Conservation (phyloP, 2,888 invertebrate species). For the Drosophila nr. perissopoda region DNA sequence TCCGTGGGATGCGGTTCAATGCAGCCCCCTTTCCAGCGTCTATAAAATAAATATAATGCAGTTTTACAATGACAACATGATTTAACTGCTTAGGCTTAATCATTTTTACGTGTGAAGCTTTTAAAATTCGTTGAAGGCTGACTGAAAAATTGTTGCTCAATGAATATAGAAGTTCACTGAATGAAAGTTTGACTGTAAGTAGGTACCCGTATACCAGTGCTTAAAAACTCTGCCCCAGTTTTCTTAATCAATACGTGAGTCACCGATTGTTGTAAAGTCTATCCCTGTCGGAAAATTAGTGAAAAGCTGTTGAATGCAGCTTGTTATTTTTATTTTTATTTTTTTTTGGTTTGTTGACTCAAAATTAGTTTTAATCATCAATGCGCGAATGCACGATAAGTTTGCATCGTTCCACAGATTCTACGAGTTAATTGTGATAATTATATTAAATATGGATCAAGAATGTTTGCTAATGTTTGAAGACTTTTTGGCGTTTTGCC, state of each 20-base stretch:
- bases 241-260: constrained; percentile 12
- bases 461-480: background rate
- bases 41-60: constrained; percentile 70
- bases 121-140: background rate
- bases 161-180: background rate
- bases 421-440: background rate
- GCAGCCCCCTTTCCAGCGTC: constrained; percentile 90
- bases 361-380: background rate
- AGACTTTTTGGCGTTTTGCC: background rate
- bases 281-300: background rate
- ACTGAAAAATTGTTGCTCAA: background rate
- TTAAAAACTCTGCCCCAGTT: background rate
- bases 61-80: background rate
- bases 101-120: background rate
- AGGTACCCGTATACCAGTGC: background rate
- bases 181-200: background rate
- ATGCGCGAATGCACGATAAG: background rate
- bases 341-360: background rate
- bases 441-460: background rate
- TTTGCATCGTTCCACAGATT: background rate
- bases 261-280: background rate
- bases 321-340: background rate
- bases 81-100: background rate
- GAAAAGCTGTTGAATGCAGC: background rate
- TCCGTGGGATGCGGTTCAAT: constrained; percentile 96